phyloP scores from a whole-genome alignment of 2,797 vertebrate species.

The Tapirus indicus region DNA sequence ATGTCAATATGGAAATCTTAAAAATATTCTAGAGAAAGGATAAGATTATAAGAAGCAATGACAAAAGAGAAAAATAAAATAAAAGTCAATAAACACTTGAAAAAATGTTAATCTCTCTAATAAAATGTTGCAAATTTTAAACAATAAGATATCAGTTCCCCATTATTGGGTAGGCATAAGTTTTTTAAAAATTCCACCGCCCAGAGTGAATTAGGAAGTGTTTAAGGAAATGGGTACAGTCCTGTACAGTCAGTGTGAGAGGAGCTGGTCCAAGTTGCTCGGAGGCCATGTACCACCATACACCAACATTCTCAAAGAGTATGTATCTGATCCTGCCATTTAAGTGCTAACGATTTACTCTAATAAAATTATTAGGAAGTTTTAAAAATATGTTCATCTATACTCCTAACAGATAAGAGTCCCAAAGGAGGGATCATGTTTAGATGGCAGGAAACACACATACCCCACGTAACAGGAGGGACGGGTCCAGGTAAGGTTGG shows the following conservation, averaged over 20 bases:
- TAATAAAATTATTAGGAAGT: neutral
- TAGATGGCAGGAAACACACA: neutral
- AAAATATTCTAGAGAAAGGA: neutral
- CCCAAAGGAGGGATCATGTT: neutral
- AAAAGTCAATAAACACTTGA: neutral
- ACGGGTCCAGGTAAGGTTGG: rapidly evolving
- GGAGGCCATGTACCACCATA: neutral
- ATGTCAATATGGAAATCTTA: neutral
- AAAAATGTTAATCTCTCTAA: neutral
- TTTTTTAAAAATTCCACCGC: neutral
- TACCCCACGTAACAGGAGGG: neutral
- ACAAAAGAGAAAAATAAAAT: neutral
- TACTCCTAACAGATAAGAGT: neutral
- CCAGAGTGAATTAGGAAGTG: neutral
- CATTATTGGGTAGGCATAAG: neutral
- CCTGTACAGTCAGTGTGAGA: neutral
- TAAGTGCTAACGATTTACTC: neutral
- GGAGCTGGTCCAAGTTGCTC: neutral
- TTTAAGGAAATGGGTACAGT: rapidly evolving
- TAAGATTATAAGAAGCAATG: neutral
- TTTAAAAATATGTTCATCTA: neutral
- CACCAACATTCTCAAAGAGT: neutral
- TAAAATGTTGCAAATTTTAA: neutral
- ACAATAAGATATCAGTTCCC: neutral
- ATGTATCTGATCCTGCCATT: neutral